Percentiles rank a stretch among this genome's conserved stretches.
phyloP scores from a whole-genome alignment of 2,113 vertebrate genomes.

The Lutjanus erythropterus region DNA sequence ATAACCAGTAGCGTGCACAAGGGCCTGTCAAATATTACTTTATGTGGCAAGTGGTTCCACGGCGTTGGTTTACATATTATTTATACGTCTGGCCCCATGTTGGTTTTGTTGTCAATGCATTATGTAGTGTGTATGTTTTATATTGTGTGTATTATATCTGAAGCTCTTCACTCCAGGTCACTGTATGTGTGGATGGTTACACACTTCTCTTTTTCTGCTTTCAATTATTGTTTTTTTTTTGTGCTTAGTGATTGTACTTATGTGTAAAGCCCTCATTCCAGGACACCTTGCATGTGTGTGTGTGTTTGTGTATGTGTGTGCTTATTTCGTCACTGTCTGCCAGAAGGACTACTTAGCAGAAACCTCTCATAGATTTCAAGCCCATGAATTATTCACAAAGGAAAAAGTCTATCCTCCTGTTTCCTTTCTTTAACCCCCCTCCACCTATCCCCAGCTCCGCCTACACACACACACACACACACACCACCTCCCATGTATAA shows the following conservation, averaged over 20 bases:
- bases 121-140: not conserved
- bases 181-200: not conserved
- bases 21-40: not conserved
- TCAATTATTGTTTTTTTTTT: not conserved
- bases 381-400: constrained; percentile 74
- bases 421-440: constrained; percentile 36
- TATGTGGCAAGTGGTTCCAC: not conserved
- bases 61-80: no score
- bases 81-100: not conserved
- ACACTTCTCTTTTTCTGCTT: not conserved
- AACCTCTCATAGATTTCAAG: constrained; percentile 62
- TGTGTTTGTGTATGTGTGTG: constrained; percentile 14
- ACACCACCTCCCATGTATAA: constrained; percentile 42
- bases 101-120: no score
- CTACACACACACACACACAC: constrained; percentile 3
- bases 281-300: constrained; percentile 5
- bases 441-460: not conserved
- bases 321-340: constrained; percentile 43
- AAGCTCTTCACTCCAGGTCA: not conserved
- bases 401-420: constrained; percentile 41
- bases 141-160: not conserved
- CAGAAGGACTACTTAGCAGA: constrained; percentile 60
- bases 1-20: no score
- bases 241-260: not conserved
- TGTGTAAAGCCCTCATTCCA: not conserved